Conservation (phyloP, 2,888 invertebrate species). For the Athalia circularis region DNA sequence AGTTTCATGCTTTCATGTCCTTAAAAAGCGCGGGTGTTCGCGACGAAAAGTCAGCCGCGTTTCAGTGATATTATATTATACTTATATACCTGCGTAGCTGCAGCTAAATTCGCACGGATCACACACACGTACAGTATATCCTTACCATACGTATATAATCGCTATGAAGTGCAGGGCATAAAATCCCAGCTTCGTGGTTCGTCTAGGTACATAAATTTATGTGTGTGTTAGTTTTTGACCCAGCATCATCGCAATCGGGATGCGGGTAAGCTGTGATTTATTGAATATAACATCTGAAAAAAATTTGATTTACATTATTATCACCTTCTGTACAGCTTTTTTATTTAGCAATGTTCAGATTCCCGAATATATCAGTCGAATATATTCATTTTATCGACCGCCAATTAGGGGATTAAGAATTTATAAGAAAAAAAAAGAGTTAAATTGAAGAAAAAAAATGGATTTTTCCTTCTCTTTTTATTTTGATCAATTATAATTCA, state of each 20-base stretch:
- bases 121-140: not conserved
- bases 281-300: no score
- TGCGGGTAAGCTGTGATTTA: slow-evolving; percentile 28
- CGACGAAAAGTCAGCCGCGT: not conserved
- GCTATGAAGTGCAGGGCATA: slow-evolving; percentile 5
- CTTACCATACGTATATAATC: not conserved
- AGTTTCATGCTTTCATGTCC: no score
- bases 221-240: not conserved
- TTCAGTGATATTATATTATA: not conserved
- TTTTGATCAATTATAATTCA: no score
- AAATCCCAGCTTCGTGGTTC: not conserved
- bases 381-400: no score
- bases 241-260: slow-evolving; percentile 27
- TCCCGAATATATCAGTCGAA: no score
- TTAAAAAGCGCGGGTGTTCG: not conserved
- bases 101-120: slow-evolving; percentile 4
- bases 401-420: no score
- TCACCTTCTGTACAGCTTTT: no score
- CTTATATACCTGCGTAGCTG: not conserved
- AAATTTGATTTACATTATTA: no score
- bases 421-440: no score
- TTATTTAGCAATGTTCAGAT: no score
- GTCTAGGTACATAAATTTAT: slow-evolving; percentile 5
- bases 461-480: no score
- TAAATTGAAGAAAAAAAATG: no score